phyloP scores from a whole-genome alignment of 2,797 vertebrate genomes.

The Channallabes apus region DNA sequence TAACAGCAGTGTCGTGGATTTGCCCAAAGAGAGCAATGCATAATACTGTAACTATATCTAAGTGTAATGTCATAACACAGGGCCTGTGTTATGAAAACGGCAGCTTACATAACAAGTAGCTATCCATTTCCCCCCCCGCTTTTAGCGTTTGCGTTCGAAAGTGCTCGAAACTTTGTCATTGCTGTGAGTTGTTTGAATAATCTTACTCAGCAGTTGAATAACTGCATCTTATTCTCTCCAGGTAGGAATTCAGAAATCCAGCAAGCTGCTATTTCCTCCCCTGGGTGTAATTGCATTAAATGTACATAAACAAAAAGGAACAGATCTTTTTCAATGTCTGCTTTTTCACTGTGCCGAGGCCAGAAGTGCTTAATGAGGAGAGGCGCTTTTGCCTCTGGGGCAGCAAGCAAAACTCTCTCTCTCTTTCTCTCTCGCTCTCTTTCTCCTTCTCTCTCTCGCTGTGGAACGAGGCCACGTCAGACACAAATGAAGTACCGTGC shows the following conservation, averaged over 20 bases:
- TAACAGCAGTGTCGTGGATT: background rate
- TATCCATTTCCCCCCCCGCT: background rate
- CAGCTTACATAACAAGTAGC: background rate
- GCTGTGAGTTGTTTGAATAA: constrained; percentile 10
- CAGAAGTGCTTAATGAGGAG: constrained; percentile 39
- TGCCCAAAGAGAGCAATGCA: background rate
- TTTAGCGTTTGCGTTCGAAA: background rate
- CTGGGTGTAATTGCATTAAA: constrained; percentile 37
- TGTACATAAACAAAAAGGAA: constrained; percentile 31
- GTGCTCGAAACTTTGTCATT: background rate
- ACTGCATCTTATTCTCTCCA: constrained; percentile 12
- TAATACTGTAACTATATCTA: background rate
- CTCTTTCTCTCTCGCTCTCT: background rate
- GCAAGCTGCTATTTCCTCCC: constrained; percentile 32
- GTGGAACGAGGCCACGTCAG: constrained; percentile 35
- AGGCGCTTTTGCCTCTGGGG: constrained; percentile 30
- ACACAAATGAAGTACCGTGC: constrained; percentile 64
- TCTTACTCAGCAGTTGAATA: constrained; percentile 36
- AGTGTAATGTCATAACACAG: background rate
- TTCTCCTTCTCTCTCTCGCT: background rate
- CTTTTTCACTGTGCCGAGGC: background rate
- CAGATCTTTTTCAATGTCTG: constrained; percentile 28
- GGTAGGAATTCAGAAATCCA: constrained; percentile 22
- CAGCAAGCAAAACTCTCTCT: constrained; percentile 11
- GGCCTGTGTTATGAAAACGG: background rate